These are phyloP conservation scores for Drosophila equinoxialis DNA, from an alignment of 1,140 invertebrate genomes.

Conservation along the genomic window DNA sequence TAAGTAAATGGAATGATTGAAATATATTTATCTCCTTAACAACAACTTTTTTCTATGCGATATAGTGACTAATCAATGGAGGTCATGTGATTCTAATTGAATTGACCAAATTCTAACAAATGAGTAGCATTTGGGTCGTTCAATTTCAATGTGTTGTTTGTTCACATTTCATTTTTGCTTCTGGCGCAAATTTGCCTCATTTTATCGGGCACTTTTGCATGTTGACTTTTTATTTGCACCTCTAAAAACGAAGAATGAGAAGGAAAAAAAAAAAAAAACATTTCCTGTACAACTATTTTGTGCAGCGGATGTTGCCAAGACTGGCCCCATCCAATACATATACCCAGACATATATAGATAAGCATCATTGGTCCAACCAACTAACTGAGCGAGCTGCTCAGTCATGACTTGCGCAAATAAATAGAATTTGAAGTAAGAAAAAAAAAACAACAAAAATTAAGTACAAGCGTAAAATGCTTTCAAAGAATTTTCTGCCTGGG, in stretches of 20 bases:
- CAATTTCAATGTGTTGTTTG: not conserved
- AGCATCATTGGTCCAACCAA: constrained; percentile 34
- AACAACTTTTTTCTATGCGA: no score
- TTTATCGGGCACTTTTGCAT: constrained; percentile 46
- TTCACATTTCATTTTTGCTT: constrained; percentile 9
- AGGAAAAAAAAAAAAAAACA: constrained; percentile 34
- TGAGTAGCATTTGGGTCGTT: constrained; percentile 13
- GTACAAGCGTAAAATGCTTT: constrained; percentile 57
- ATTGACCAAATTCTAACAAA: constrained; percentile 3
- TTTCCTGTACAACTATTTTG: constrained; percentile 68
- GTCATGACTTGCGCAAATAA: constrained; percentile 61
- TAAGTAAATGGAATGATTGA: no score
- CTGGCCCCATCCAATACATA: constrained; percentile 30
- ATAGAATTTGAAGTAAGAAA: constrained; percentile 26
- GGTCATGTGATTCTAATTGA: no score
- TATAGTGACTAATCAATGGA: no score
- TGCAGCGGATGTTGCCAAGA: constrained; percentile 59
- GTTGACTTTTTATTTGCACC: constrained; percentile 60
- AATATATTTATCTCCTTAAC: no score
- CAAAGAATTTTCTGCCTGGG: constrained; percentile 53
- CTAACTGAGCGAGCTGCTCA: constrained; percentile 33
- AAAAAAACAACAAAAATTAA: constrained; percentile 32
- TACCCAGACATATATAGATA: constrained; percentile 49
- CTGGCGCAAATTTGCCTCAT: constrained; percentile 65
- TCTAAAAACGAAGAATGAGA: constrained; percentile 10